Evolutionary conservation across 2,113 vertebrate genomes (phyloP), one percentile per base, ranked within the genome.

Genomic region (Orientallactaga bullata): DNA sequence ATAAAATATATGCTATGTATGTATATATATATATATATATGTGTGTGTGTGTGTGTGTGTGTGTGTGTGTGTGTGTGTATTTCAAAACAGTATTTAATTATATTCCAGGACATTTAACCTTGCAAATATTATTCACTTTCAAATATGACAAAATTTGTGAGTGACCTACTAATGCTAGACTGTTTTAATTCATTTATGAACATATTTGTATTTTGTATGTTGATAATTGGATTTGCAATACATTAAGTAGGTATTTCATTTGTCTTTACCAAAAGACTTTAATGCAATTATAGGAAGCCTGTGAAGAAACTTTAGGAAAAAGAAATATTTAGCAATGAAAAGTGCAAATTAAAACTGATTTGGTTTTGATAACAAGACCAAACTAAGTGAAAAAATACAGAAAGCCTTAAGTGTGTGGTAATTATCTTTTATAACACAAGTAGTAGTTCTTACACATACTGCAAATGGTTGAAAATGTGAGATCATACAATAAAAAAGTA

Each of bases 141-240:
- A 82, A 85, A 90, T 73, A 18, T 37, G 69, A 47, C 74, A 81
- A 85, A 89, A 39, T 37, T 94, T 91, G 39, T 6, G 39, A 81
- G 83, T 96, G 81, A 95, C 87, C n/a, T 91, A 95, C 30, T 96
- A 94, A 20, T 81, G 74, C 30, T 91, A 82, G 85, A 93, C 47
- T 63, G 93, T 58, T 86, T 90, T 94, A 95, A 94, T 95, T 81
- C 88, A 95, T 89, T n/a, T 96, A 96, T 96, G 94, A 95, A 72
- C 80, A 94, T 91, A 97, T 96, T 95, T 97, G 95, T 97, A 96
- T 96, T 97, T 97, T 94, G 95, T 96, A 95, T 89, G 66, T 73
- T 95, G 85, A 20, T 96, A 97, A 96, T 96, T 96, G 87, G 65
- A 84, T 73, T 89, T 93, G 28, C 68, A 94, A 85, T 93, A 95